Base-by-base conservation (phyloP, 1,140 invertebrate species). In the Eurosta solidaginis region DNA sequence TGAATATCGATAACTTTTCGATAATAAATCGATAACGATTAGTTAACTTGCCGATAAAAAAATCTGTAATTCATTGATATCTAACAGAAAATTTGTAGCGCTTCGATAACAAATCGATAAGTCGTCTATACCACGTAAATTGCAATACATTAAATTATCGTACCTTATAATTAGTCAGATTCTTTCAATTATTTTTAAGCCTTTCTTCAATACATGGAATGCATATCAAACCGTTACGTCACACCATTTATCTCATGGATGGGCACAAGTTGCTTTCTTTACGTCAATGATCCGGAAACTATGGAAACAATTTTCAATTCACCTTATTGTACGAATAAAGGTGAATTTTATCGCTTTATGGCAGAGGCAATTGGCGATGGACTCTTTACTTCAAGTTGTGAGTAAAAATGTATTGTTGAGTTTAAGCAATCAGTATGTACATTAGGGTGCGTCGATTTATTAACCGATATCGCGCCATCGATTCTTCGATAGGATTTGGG, bases 201-300 rank as follows among this genome's bases (percentile, higher is more conserved):
- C n/a, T 84, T 86, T 79, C 45, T 86, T 25, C 81, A 80, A 73
- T 85, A 84, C 63, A 82, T 86, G 85, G 79, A 82, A 4, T 54
- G 76, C 6, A 80, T 82, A 17, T 84, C 83, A 1, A 78, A 83
- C 7, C 73, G 80, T 50, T 87, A 85, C 20, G 82, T 77, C 40
- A 76, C 82, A 0, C 85, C 85, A 4, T 87, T 85, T 20, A 83
- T 87, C 33, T 85, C 85, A 25, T 87, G 85, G 85, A 86, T 87
- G 85, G 85, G 85, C 22, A 85, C 80, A 27, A 83, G 81, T 45
- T 86, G 85, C 14, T 83, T 87, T 27, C 82, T 87, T 9, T 86
- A 85, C 44, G 79, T 86, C 47, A 86, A 85, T 82, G 85, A 87
- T 78, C 85, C 85, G 54, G 78, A 81, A 33, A 84, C 82, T 25